A percentile compares a stretch with the other conserved stretches of the same genome.
Conservation (phyloP, 2,797 vertebrate genomes). For the Holocentrus rufus region DNA sequence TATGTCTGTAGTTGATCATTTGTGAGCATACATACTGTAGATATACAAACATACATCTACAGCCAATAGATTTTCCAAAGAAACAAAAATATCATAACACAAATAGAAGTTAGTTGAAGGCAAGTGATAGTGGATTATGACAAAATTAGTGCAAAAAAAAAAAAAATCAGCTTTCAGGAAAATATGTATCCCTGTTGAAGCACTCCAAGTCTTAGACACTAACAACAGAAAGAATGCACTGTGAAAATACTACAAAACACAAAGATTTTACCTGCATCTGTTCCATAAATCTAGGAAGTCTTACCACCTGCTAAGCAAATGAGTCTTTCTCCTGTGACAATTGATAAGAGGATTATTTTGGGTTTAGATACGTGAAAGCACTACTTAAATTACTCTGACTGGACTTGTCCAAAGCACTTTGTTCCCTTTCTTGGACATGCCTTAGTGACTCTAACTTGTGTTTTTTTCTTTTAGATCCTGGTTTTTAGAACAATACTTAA, state of each 20-base stretch:
- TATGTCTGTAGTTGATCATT: slow-evolving; percentile 68
- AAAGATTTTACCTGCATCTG: slow-evolving; percentile 49
- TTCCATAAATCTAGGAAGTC: slow-evolving; percentile 36
- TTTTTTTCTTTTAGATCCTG: slow-evolving; percentile 47
- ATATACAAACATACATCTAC: slow-evolving; percentile 72
- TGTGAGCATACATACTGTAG: slow-evolving; percentile 69
- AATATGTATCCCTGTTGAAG: slow-evolving; percentile 67
- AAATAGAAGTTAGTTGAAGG: slow-evolving; percentile 57
- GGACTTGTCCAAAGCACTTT: slow-evolving; percentile 86
- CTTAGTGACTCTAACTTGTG: slow-evolving; percentile 71
- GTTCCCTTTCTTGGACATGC: slow-evolving; percentile 80
- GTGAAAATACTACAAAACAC: slow-evolving; percentile 65
- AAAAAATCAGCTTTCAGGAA: slow-evolving; percentile 53
- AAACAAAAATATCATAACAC: slow-evolving; percentile 71
- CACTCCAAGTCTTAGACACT: slow-evolving; percentile 69
- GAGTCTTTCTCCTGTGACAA: slow-evolving; percentile 51
- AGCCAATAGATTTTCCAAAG: slow-evolving; percentile 82
- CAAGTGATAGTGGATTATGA: slow-evolving; percentile 46
- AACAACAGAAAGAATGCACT: slow-evolving; percentile 76
- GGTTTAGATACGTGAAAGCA: slow-evolving; percentile 72
- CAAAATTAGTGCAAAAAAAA: slow-evolving; percentile 51
- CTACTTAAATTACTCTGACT: slow-evolving; percentile 75
- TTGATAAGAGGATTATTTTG: slow-evolving; percentile 31
- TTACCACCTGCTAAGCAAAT: slow-evolving; percentile 51
- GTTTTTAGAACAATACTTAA: slow-evolving; percentile 46